A percentile compares a stretch with the other conserved stretches of the same genome.
Evolutionary conservation across 2,888 invertebrate genomes (phyloP).

Genomic region (Helobdella robusta): DNA sequence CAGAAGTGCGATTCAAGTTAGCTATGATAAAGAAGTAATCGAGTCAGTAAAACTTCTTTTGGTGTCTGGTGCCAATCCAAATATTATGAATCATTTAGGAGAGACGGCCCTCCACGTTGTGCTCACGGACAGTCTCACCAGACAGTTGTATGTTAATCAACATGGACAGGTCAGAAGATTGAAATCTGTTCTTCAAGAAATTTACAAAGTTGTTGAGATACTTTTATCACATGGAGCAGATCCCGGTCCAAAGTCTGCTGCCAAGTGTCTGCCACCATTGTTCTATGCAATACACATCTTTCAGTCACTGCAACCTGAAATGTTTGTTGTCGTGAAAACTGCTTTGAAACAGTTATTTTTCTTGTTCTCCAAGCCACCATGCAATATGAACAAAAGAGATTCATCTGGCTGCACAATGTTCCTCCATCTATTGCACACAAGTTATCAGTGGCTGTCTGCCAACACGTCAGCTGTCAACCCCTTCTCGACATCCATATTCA

Average conservation of each 20-base stretch:
- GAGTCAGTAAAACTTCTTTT: constrained; percentile 42
- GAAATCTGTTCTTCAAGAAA: constrained; percentile 35
- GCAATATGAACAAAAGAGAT: constrained; percentile 33
- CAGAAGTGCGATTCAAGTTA: constrained; percentile 31
- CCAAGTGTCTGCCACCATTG: constrained; percentile 33
- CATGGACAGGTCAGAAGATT: constrained; percentile 35
- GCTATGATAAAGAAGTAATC: constrained; percentile 42
- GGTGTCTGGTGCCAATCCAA: constrained; percentile 44
- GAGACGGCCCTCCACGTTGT: constrained; percentile 61
- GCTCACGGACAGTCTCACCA: constrained; percentile 31
- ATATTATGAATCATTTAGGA: constrained; percentile 53
- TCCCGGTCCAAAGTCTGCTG: constrained; percentile 29
- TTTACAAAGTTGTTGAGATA: constrained; percentile 34
- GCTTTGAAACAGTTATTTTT: constrained; percentile 34
- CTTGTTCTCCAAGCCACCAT: constrained; percentile 33
- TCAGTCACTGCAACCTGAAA: constrained; percentile 36
- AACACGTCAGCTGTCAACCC: constrained; percentile 28
- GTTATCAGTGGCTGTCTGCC: constrained; percentile 32
- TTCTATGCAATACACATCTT: constrained; percentile 37
- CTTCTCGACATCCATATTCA: constrained; percentile 33
- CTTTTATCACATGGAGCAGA: constrained; percentile 35
- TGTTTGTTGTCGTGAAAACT: constrained; percentile 35
- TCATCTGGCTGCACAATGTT: constrained; percentile 34
- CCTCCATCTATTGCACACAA: constrained; percentile 31
- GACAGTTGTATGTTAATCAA: constrained; percentile 34